These are phyloP conservation scores for Ypsolopha scabrella DNA, from an alignment of 2,888 invertebrate species.

Conservation along the genomic window DNA sequence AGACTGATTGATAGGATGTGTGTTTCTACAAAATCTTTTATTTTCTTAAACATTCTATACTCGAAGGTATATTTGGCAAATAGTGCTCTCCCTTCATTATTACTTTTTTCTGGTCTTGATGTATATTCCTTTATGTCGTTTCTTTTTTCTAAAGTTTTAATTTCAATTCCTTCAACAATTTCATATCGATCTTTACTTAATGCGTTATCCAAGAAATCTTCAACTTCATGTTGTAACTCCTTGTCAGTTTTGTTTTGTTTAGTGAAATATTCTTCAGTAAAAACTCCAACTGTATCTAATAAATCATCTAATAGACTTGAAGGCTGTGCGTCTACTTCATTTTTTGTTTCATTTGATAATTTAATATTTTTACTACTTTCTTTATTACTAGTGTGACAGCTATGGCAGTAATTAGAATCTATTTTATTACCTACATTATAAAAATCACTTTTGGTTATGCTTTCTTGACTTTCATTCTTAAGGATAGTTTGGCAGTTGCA, in stretches of 20 bases:
- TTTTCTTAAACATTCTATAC: slow-evolving; percentile 68
- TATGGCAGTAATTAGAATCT: slow-evolving; percentile 59
- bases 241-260: slow-evolving; percentile 33
- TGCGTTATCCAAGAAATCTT: slow-evolving; percentile 69
- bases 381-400: slow-evolving; percentile 39
- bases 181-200: slow-evolving; percentile 65
- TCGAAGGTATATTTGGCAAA: slow-evolving; percentile 56
- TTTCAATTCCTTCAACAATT: slow-evolving; percentile 70
- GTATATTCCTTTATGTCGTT: slow-evolving; percentile 13
- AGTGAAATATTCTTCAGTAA: slow-evolving; percentile 32
- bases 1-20: slow-evolving; percentile 76
- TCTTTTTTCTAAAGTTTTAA: slow-evolving; percentile 34
- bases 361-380: slow-evolving; percentile 21
- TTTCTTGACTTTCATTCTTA: slow-evolving; percentile 32
- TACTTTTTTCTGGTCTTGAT: slow-evolving; percentile 13
- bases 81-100: slow-evolving; percentile 37
- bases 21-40: slow-evolving; percentile 69
- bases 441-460: slow-evolving; percentile 39
- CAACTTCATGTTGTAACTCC: slow-evolving; percentile 60
- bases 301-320: slow-evolving; percentile 30
- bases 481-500: slow-evolving; percentile 33
- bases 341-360: slow-evolving; percentile 13
- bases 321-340: slow-evolving; percentile 11
- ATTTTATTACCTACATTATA: slow-evolving; percentile 41
- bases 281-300: slow-evolving; percentile 32